Conservation (phyloP, 2,797 vertebrate genomes). For the Sebastes elongatus region DNA sequence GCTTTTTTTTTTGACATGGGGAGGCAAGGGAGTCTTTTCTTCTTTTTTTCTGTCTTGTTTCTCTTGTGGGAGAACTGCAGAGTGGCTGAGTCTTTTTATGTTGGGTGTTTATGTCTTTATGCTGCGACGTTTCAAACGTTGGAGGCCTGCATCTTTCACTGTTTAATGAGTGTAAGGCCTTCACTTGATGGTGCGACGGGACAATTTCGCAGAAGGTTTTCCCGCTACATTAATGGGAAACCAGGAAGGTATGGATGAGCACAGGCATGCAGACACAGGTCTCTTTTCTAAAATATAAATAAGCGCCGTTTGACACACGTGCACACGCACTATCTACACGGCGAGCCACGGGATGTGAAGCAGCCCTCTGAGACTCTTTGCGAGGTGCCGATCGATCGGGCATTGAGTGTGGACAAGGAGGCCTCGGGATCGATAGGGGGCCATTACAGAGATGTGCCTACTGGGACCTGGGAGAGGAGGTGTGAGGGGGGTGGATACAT, state of each 20-base stretch:
- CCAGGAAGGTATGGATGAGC: neutral
- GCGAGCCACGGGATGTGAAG: slow-evolving; percentile 64
- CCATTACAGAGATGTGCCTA: slow-evolving; percentile 81
- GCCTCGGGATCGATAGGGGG: slow-evolving; percentile 74
- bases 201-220: slow-evolving; percentile 43
- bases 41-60: slow-evolving; percentile 49
- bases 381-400: slow-evolving; percentile 74
- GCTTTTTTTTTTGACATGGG: slow-evolving; percentile 49
- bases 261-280: neutral
- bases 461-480: slow-evolving; percentile 59
- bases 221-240: neutral
- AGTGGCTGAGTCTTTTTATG: slow-evolving; percentile 46
- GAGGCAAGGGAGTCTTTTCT: slow-evolving; percentile 57
- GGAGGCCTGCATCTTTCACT: slow-evolving; percentile 26
- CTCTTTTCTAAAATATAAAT: slow-evolving; percentile 33
- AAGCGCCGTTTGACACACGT: slow-evolving; percentile 36
- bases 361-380: slow-evolving; percentile 77
- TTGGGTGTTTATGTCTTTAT: slow-evolving; percentile 46
- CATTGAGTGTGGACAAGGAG: slow-evolving; percentile 81
- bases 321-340: slow-evolving; percentile 15
- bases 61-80: slow-evolving; percentile 40
- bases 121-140: slow-evolving; percentile 34
- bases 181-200: slow-evolving; percentile 16
- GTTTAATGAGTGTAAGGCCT: slow-evolving; percentile 51
- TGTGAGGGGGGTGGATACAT: slow-evolving; percentile 36